Evolutionary conservation across 1,140 invertebrate species (phyloP), one percentile per base, ranked within the genome.

Genomic region (Frieseomelitta varia): DNA sequence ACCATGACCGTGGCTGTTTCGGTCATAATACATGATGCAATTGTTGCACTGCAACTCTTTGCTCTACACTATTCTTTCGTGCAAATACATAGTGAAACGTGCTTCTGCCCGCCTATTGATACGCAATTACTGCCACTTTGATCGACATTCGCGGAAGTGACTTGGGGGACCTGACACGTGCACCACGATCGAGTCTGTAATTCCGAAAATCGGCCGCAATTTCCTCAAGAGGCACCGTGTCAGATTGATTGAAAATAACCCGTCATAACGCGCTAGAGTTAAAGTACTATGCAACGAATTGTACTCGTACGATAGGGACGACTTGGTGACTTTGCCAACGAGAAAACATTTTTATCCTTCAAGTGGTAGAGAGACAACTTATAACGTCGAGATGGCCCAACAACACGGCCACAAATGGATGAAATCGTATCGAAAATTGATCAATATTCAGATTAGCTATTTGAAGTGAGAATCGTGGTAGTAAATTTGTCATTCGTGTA

Each of bases 121-220:
- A n/a, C 81, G 75, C 75, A 82, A 88, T 88, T 85, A 85, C 71
- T 53, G 79, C 15, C 61, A 88, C 53, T 88, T 82, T 76, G 80
- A 67, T 85, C 71, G 84, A 88, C 73, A 85, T 85, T 77, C 30
- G 34, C 72, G 75, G 75, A 83, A 78, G 74, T 39, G 56, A 56
- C 51, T 56, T 24, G 21, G 58, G 58, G 51, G 65, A 61, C 56
- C 84, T 19, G 56, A 72, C 61, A 82, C 79, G 58, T 73, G 67
- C 30, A 73, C 39, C 34, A 53, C 17, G 61, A 39, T 63, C 30
- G 53, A 55, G 72, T 83, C 80, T 89, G 78, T 88, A 89, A 89
- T 88, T 86, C 56, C 51, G 88, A 39, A 87, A 87, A 87, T 61
- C 72, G 34, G n/a, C 56, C 79, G 67, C 63, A 88, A 88, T 89